Evolutionary conservation across 2,888 invertebrate genomes (phyloP), one percentile per base, ranked within the genome.

Genomic region (Coelopa pilipes): DNA sequence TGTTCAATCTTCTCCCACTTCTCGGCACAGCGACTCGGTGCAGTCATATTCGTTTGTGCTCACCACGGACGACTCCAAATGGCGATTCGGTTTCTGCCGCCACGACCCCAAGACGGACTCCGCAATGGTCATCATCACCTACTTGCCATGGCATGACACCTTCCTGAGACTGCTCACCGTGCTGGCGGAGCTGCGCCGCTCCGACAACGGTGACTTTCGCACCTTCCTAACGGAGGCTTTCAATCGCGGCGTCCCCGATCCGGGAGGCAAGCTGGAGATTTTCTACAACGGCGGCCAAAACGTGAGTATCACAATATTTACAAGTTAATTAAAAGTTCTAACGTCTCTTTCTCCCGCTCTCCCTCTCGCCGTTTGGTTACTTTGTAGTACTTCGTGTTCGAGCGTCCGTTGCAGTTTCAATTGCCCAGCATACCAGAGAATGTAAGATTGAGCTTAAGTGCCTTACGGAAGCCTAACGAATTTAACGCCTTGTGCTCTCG

Each of bases 1-100:
- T 53, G 10, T 53, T 53, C 10, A 53, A 53, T 53, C n/a, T 34
- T 34, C 34, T 34, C 34, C 34, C 7, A 3, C 53, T 11, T 53
- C n/a, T 17, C 65, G 60, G 78, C 80, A 75, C 81, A 96, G 96
- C 86, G 90, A 90, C 81, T 92, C 93, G 76, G 95, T 98, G 74
- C 96, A 98, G 87, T 94, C 96, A 83, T 99, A 97, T 88, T 98
- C 98, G 45, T 99, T 99, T 89, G 98, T 98, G 70, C 89, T 99
- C 84, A 99, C 99, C 34, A 96, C 95, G 81, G 91, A 94, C 81
- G 96, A 97, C 86, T 96, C 97, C 45, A 97, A 96, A 89, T 98
- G 96, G 92, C 96, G 96, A 55, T 99, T 96, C 90, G 98, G 98
- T 79, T 99, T 96, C 88, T 98, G 98, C 87, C 93, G 99, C 45